Base-by-base conservation (phyloP, 2,113 vertebrate species). In the Jacana jacana region DNA sequence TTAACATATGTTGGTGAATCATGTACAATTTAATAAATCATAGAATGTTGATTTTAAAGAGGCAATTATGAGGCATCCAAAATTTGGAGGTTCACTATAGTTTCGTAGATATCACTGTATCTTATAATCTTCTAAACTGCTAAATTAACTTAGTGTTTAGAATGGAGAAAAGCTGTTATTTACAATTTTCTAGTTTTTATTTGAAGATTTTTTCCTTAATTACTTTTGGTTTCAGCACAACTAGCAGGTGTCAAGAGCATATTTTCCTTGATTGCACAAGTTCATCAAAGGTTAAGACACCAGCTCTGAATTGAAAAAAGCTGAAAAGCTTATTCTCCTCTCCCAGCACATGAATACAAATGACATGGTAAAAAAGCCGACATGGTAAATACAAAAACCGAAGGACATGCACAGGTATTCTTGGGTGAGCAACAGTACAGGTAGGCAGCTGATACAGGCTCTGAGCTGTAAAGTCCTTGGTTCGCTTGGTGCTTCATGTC, bases 121-220 rank as follows among this genome's bases (percentile, higher is more conserved):
- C 11, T 57, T 64, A 72, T 13, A 93, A 77, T 44, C 17, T 14
- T 70, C 85, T 35, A 71, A 58, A 17, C 7, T 79, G 35, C 18
- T 88, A 72, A 82, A 91, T 64, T 85, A 68, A 63, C 35, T 42
- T 46, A 18, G 33, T 35, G 33, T 57, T 85, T 85, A 69, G 20
- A 93, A 87, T 31, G 28, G 23, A 95, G 61, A 87, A 84, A 87
- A 85, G 14, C 58, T 77, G 79, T 31, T 88, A 76, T 68, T 89
- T 89, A 76, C 63, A 35, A 57, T 65, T 60, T 88, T 88, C 44
- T 63, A 33, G 35, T 46, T 90, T 83, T 78, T 77, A 91, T 70
- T 86, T 73, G 23, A 51, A 81, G n/a, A 25, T 88, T 88, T 88
- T 70, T 51, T 51, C 72, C 33, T 63, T 73, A 88, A 83, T 88